Base-by-base conservation (phyloP, 2,797 vertebrate genomes). In the Halcyon leucocephala region DNA sequence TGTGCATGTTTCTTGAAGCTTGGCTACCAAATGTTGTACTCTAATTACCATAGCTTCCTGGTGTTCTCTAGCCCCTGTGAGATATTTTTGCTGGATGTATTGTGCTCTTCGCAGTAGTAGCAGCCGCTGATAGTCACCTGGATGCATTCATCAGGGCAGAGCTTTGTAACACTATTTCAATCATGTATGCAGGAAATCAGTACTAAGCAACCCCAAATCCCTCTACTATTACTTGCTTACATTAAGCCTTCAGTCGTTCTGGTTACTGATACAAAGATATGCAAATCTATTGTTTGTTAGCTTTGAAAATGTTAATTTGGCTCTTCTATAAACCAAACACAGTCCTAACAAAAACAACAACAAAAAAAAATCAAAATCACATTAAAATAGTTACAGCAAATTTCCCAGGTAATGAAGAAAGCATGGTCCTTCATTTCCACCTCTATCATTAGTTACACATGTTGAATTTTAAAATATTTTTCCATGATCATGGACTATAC, bases 401-500 rank as follows among this genome's bases (percentile, higher is more conserved):
- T 90, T 91, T 95, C 83, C 64, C 58, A 93, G 73, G 82, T 84
- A 88, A 93, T 37, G 65, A 85, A 87, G 80, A 87, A 82, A 76
- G 87, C 90, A 94, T 35, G 58, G 82, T 29, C 91, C 85, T 96
- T 97, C 97, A 79, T 93, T 96, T 95, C 96, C 89, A 97, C 48
- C 74, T 82, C 92, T 71, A 33, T 67, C 61, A 86, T 95, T 93
- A 89, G 54, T 92, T 94, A 94, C 96, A 98, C 95, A 95, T 98
- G 97, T 96, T 97, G 93, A 97, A 96, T 94, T 80, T 97, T 93
- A 95, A 95, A 95, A 93, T 94, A 91, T 86, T 98, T 97, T 97
- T 98, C 95, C 84, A 91, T 93, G 93, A 95, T 89, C 91, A 29
- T 96, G 82, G 91, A 82, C 94, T 91, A 19, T 18, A 80, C 17